Evolutionary conservation across 2,113 vertebrate species (phyloP), one percentile per base, ranked within the genome.

Genomic region (Poecile atricapillus): DNA sequence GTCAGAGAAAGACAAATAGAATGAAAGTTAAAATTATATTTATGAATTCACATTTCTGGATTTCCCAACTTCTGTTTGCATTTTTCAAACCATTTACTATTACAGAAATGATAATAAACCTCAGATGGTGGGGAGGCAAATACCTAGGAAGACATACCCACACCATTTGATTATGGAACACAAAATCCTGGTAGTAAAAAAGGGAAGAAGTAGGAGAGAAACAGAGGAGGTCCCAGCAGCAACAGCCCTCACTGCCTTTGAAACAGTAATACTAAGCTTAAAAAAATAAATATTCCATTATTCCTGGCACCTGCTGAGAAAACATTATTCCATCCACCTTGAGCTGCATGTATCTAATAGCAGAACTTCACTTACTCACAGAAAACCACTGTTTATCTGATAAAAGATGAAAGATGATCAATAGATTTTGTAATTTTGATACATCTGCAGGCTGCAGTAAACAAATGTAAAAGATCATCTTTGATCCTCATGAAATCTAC

Each of bases 361-460:
- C 0, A 73, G n/a, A 85, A 76, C 22, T 73, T 76, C 85, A 64
- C 31, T 59, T 65, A 75, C 33, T 35, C 41, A 58, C 43, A 47
- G 46, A 78, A 87, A 86, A 47, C 13, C 64, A 33, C 21, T 87
- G 19, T 71, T 83, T 70, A 68, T 86, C 47, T 67, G 24, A 58
- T 58, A 77, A 37, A 69, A 94, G 44, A 60, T 49, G 17, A 78
- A 81, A 84, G 25, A 52, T 31, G 70, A 62, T 46, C 5, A 77
- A 24, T 9, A 86, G 33, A 52, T 90, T 44, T 70, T 86, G 28
- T 53, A 47, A 78, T 73, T 91, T 74, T 59, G 70, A 35, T 25
- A 74, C 0, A 0, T 13, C 49, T 33, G 13, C 43, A 52, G 41
- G 8, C 23, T 58, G 63, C 1, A 0, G 37, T 67, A 83, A 94